Base-by-base conservation (phyloP, 2,113 vertebrate species). In the Anguilla rostrata region DNA sequence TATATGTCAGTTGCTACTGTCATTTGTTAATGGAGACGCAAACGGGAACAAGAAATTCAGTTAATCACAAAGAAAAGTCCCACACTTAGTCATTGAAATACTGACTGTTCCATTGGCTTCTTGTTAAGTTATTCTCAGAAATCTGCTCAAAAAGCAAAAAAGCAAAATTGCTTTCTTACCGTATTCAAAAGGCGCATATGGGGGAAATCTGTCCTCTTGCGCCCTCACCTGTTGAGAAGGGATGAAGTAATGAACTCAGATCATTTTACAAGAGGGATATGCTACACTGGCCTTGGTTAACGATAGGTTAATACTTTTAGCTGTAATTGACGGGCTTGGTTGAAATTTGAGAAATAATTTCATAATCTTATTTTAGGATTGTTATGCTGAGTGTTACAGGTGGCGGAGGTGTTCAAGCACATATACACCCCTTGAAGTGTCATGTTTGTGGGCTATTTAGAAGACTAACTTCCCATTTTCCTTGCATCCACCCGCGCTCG, bases 161-260 rank as follows among this genome's bases (percentile, higher is more conserved):
- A 9, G 11, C 26, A 22, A 3, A 34, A 75, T 75, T 75, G n/a
- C 11, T n/a, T 75, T 75, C 71, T 75, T 26, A 75, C 71, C 18
- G 60, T 20, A 60, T 60, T 60, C 18, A 60, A 66, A 66, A 20
- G 3, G 60, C 60, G 22, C 20, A 34, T 75, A 34, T 26, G 5
- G 71, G 34, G 11, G 71, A 75, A 75, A 34, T 75, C 71, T 75
- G 71, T 75, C 71, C 71, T 75, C 71, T 75, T 75, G 71, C 71
- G 71, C 71, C 71, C 71, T 34, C 71, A 34, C 71, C 71, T 75
- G 71, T 75, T 75, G 5, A n/a, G 71, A n/a, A 8, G 34, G n/a
- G 26, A 75, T 34, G 71, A n/a, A 75, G 71, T 75, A 66, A 66
- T 26, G 71, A 34, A 6, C n/a, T n/a, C n/a, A 29, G 71, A 34